Evolutionary conservation across 2,888 invertebrate genomes (phyloP).

Genomic region (Hecatera dysodea): DNA sequence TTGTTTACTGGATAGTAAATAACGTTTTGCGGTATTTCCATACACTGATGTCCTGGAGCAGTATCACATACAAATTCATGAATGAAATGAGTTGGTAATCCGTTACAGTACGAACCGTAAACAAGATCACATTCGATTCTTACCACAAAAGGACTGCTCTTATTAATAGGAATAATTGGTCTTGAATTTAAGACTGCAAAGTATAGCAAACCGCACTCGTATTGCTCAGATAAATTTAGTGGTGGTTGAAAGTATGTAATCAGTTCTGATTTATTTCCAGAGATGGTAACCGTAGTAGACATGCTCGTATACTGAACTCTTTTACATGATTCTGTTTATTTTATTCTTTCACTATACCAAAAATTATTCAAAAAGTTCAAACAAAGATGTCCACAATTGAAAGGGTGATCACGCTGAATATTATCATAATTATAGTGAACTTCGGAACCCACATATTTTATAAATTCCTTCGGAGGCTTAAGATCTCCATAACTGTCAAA

Average conservation of each 20-base stretch:
- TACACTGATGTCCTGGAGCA: no score
- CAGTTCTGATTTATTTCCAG: no score
- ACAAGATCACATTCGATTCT: neutral
- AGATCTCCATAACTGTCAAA: neutral
- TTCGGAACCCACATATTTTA: neutral
- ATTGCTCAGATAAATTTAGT: no score
- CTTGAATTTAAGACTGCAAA: no score
- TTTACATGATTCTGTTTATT: neutral
- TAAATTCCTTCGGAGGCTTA: neutral
- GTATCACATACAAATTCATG: no score
- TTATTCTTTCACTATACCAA: neutral
- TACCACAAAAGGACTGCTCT: neutral
- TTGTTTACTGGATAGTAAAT: neutral
- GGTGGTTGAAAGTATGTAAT: no score
- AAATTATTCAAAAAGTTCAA: neutral
- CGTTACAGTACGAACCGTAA: neutral
- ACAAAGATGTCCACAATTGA: constrained; percentile 2
- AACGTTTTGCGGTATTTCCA: no score
- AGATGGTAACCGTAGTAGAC: neutral
- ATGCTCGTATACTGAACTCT: neutral
- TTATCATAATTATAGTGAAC: no score
- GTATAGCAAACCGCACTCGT: no score
- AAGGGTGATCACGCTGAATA: neutral
- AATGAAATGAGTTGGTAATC: neutral
- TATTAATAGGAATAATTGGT: neutral